phyloP scores from a whole-genome alignment of 2,888 invertebrate species.

The Pinctada fucata region DNA sequence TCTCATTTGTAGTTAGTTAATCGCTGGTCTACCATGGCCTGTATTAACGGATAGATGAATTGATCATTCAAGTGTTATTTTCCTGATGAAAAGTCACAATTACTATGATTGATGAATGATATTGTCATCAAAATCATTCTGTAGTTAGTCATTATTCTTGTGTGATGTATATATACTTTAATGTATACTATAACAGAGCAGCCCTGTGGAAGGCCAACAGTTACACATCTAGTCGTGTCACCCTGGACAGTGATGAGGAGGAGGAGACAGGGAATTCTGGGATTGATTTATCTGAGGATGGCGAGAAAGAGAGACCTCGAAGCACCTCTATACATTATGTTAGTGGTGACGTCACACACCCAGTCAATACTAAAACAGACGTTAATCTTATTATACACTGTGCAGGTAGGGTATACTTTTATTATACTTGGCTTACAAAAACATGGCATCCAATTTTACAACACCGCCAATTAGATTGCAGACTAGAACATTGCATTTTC shows the following conservation, averaged over 20 bases:
- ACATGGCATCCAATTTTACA: too few species aligned
- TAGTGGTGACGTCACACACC: constrained; percentile 77
- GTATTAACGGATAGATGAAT: neutral
- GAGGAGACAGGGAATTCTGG: constrained; percentile 38
- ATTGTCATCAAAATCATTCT: neutral
- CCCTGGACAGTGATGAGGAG: constrained; percentile 58
- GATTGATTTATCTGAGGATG: constrained; percentile 47
- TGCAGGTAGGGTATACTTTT: constrained; percentile 67
- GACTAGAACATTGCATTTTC: too few species aligned
- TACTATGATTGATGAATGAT: too few species aligned
- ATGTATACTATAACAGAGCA: constrained; percentile 51
- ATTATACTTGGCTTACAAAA: neutral
- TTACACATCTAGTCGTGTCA: constrained; percentile 66
- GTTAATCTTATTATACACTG: constrained; percentile 75
- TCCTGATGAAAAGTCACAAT: neutral
- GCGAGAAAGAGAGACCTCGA: constrained; percentile 44
- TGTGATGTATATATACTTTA: too few species aligned
- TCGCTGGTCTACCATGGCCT: neutral
- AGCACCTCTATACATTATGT: constrained; percentile 69
- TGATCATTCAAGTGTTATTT: neutral
- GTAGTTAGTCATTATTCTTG: neutral
- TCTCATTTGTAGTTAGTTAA: neutral
- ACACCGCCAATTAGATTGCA: too few species aligned
- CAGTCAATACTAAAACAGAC: constrained; percentile 54
- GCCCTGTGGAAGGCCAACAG: constrained; percentile 68